Evolutionary conservation across 2,113 vertebrate species (phyloP).

Genomic region (Takifugu bimaculatus): DNA sequence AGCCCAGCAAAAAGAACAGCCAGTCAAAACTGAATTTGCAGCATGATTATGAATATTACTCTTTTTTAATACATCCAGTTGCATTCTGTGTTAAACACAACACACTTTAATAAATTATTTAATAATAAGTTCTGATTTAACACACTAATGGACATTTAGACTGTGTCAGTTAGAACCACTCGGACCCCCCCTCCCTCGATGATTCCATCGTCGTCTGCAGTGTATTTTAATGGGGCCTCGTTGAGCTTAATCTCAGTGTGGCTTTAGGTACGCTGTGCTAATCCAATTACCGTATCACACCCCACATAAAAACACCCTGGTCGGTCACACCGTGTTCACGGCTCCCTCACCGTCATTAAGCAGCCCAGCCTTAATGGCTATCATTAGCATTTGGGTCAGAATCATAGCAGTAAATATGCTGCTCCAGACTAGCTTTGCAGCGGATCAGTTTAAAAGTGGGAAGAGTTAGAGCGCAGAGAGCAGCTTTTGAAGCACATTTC

Average conservation of each 20-base stretch:
- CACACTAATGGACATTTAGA: conserved; percentile 5
- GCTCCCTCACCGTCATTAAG: conserved; percentile 59
- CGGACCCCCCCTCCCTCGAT: conserved; percentile 4
- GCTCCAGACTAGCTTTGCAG: conserved; percentile 27
- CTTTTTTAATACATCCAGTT: too few relatives aligned
- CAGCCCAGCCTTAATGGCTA: conserved; percentile 59
- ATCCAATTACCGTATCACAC: conserved; percentile 70
- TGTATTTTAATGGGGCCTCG: conserved; percentile 60
- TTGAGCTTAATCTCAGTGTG: conserved; percentile 71
- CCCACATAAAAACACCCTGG: conserved; percentile 63
- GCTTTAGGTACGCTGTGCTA: conserved; percentile 70
- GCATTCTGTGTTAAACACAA: too few relatives aligned
- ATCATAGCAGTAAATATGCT: conserved; percentile 48
- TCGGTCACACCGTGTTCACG: conserved; percentile 56
- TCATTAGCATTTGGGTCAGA: conserved; percentile 67
- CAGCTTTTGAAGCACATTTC: conserved; percentile 37
- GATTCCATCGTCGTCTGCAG: conserved; percentile 47
- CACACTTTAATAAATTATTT: too few relatives aligned
- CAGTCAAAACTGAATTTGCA: too few relatives aligned
- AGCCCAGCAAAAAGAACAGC: too few relatives aligned
- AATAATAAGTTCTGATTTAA: neutral
- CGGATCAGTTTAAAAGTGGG: conserved; percentile 45
- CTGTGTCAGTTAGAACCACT: conserved; percentile 23
- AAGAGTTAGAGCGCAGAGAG: conserved; percentile 18
- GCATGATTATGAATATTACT: too few relatives aligned